Evolutionary conservation across 2,888 invertebrate genomes (phyloP).

Genomic region (Hirtodrosophila histrioides): DNA sequence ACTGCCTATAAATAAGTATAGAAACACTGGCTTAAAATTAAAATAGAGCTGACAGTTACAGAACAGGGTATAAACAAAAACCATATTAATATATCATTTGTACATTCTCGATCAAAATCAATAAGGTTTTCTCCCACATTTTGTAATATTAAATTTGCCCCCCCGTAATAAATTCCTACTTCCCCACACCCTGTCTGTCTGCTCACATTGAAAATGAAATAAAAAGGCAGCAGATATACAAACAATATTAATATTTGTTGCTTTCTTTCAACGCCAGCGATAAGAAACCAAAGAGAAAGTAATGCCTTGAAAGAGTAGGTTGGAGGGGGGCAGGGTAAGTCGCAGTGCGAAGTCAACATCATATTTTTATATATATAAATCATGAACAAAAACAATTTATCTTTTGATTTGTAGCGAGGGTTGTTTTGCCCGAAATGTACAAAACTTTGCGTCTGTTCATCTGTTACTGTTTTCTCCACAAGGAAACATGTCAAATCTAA

Average conservation of each 20-base stretch:
- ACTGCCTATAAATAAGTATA: no score
- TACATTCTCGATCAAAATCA: slow-evolving; percentile 21
- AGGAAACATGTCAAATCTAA: slow-evolving; percentile 73
- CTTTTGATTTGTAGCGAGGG: slow-evolving; percentile 75
- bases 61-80: slow-evolving; percentile 2
- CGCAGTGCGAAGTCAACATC: slow-evolving; percentile 41
- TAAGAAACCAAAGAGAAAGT: slow-evolving; percentile 48
- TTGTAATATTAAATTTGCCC: slow-evolving; percentile 60
- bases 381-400: slow-evolving; percentile 79
- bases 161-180: not conserved
- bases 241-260: slow-evolving; percentile 74
- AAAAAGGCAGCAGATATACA: slow-evolving; percentile 56
- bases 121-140: slow-evolving; percentile 29
- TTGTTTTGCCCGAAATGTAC: slow-evolving; percentile 37
- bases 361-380: slow-evolving; percentile 73
- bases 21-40: no score
- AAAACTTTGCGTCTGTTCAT: slow-evolving; percentile 52
- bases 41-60: no score
- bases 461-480: slow-evolving; percentile 38
- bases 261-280: slow-evolving; percentile 53
- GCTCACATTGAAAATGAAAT: slow-evolving; percentile 55
- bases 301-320: slow-evolving; percentile 13
- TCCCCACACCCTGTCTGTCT: slow-evolving; percentile 4
- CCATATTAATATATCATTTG: slow-evolving; percentile 6
- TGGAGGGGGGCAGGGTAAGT: not conserved